These are phyloP conservation scores for Sebastes trivittatus DNA, from an alignment of 2,797 vertebrate genomes.

Conservation along the genomic window DNA sequence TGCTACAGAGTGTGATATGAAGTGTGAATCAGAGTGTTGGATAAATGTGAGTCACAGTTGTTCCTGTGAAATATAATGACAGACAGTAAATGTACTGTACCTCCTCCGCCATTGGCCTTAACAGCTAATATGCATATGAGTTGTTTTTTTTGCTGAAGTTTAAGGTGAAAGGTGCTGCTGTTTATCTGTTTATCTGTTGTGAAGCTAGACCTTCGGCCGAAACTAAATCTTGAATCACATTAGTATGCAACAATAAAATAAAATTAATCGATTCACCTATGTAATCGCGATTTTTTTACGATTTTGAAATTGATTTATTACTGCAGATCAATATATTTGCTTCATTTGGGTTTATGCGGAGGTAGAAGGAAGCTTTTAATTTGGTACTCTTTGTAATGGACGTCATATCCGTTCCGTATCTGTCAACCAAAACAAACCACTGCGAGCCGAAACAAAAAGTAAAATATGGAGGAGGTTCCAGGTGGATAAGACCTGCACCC, in stretches of 20 bases:
- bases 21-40: constrained; percentile 3
- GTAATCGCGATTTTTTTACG: too few species aligned
- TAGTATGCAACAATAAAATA: background rate
- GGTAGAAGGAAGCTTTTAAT: too few species aligned
- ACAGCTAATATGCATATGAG: background rate
- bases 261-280: too few species aligned
- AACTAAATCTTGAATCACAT: background rate
- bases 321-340: too few species aligned
- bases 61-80: constrained; percentile 44
- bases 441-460: too few species aligned
- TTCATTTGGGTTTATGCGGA: too few species aligned
- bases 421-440: too few species aligned
- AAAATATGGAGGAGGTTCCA: too few species aligned
- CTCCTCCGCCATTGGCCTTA: constrained; percentile 1
- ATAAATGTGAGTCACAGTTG: constrained; percentile 46
- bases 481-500: too few species aligned
- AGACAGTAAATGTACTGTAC: constrained; percentile 15
- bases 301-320: too few species aligned
- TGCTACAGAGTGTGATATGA: background rate
- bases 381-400: too few species aligned
- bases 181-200: background rate
- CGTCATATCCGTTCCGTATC: too few species aligned
- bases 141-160: background rate
- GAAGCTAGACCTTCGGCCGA: background rate
- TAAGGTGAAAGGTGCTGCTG: background rate